Conservation (phyloP, 2,888 invertebrate genomes). For the Lissonota sp. region DNA sequence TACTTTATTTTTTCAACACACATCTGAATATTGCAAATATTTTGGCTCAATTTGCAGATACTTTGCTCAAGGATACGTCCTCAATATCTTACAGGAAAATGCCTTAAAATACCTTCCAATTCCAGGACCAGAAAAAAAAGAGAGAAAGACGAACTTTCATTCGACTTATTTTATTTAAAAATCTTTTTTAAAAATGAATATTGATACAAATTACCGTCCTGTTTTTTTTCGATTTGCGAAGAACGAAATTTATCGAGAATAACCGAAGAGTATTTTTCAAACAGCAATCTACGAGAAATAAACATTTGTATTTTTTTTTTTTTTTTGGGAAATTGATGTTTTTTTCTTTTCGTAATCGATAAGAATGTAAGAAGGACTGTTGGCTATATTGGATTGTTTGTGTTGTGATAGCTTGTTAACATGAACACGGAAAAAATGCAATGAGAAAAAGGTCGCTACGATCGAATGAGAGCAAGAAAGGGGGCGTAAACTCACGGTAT, state of each 20-base stretch:
- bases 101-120: too few relatives aligned
- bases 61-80: conserved; percentile 36
- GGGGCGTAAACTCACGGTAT: conserved; percentile 1
- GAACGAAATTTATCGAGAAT: too few relatives aligned
- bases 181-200: too few relatives aligned
- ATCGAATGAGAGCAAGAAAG: neutral
- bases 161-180: too few relatives aligned
- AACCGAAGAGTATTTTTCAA: neutral
- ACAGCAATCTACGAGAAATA: neutral
- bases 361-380: neutral
- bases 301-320: neutral
- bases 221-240: too few relatives aligned
- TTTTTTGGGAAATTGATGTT: neutral
- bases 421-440: neutral
- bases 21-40: conserved; percentile 1
- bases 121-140: too few relatives aligned
- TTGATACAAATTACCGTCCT: too few relatives aligned
- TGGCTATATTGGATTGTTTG: neutral
- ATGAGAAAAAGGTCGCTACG: conserved; percentile 8
- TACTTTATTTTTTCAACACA: conserved; percentile 10
- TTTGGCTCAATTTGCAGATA: conserved; percentile 13
- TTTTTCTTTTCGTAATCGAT: neutral
- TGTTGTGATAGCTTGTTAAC: conserved; percentile 1
- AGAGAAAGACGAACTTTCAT: too few relatives aligned
- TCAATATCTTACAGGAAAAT: neutral